phyloP scores from a whole-genome alignment of 2,888 invertebrate genomes.

The Cephonodes hylas region DNA sequence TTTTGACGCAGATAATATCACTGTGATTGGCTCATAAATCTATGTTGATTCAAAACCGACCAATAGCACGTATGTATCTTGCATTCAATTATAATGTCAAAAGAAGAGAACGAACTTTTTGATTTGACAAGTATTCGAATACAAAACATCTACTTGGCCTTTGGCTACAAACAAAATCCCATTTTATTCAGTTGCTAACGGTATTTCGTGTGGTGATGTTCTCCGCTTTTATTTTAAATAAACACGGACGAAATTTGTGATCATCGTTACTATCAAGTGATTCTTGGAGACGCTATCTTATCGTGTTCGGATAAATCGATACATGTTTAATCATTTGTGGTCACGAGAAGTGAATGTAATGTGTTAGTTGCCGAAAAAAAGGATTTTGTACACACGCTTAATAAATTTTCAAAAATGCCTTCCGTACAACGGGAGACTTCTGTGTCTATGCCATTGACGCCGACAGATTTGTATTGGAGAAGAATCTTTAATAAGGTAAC shows the following conservation, averaged over 20 bases:
- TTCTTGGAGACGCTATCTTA: slow-evolving; percentile 50
- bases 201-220: slow-evolving; percentile 26
- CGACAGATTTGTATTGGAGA: slow-evolving; percentile 75
- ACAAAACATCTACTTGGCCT: background rate
- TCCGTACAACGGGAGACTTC: slow-evolving; percentile 59
- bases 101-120: background rate
- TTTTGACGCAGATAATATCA: background rate
- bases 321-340: slow-evolving; percentile 43
- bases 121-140: background rate
- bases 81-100: background rate
- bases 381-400: slow-evolving; percentile 12
- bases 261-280: slow-evolving; percentile 33
- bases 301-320: slow-evolving; percentile 49
- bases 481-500: slow-evolving; percentile 76
- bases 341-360: slow-evolving; percentile 36
- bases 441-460: slow-evolving; percentile 69
- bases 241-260: slow-evolving; percentile 30
- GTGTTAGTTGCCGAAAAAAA: slow-evolving; percentile 33
- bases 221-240: slow-evolving; percentile 30
- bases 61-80: background rate
- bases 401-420: slow-evolving; percentile 60
- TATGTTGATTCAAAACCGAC: background rate
- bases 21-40: background rate
- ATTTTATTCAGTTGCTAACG: slow-evolving; percentile 40
- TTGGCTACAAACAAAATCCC: slow-evolving; percentile 4